A percentile compares a stretch with the other conserved stretches of the same genome.
phyloP scores from a whole-genome alignment of 37 sponge, comb jelly and placozoan genomes.

The Haliclona indistincta region DNA sequence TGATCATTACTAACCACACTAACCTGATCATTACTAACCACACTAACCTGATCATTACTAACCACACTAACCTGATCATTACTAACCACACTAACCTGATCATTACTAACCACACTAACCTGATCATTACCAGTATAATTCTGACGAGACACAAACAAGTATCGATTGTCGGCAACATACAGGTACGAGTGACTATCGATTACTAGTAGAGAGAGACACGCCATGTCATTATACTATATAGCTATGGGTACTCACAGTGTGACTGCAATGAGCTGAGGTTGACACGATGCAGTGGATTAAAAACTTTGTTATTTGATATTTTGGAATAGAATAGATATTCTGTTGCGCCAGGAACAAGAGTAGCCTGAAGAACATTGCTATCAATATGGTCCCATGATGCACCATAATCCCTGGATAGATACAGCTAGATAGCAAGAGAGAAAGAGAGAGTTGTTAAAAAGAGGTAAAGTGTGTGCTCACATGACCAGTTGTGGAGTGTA shows the following conservation, averaged over 20 bases:
- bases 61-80: no score
- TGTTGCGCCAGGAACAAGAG: not conserved
- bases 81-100: no score
- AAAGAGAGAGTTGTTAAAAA: not conserved
- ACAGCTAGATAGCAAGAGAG: slow-evolving; percentile 4
- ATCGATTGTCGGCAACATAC: slow-evolving; percentile 56
- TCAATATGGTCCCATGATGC: not conserved
- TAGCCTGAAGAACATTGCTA: not conserved
- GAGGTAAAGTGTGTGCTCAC: not conserved
- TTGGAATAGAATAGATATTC: not conserved
- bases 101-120: no score
- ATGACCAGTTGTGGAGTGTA: not conserved
- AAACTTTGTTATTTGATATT: not conserved
- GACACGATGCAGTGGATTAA: no score
- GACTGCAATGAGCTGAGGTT: not conserved
- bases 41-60: no score
- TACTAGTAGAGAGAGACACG: slow-evolving; percentile 24
- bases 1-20: no score
- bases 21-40: no score
- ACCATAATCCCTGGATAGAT: not conserved
- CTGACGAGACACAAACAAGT: slow-evolving; percentile 55
- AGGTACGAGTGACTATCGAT: slow-evolving; percentile 46
- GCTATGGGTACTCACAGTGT: not conserved
- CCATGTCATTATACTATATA: not conserved
- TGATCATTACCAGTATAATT: slow-evolving; percentile 36